Evolutionary conservation across 2,797 vertebrate species (phyloP).

Genomic region (Scyliorhinus canicula): DNA sequence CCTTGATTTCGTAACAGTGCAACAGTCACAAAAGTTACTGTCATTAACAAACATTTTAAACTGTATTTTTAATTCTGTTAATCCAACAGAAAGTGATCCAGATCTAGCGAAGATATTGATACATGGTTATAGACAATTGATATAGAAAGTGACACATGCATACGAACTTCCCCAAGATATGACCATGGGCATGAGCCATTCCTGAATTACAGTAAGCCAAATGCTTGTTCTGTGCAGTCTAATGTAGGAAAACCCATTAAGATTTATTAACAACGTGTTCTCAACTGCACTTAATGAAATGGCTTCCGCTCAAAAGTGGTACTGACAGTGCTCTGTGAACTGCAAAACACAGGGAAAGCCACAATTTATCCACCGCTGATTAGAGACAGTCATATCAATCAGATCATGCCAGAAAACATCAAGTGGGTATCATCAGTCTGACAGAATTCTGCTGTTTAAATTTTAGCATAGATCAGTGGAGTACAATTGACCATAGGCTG

Average conservation of each 20-base stretch:
- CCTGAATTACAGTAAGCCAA: neutral
- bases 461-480: neutral
- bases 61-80: neutral
- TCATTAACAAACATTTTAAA: neutral
- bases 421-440: neutral
- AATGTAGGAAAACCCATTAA: neutral
- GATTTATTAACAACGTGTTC: neutral
- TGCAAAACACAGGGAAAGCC: neutral
- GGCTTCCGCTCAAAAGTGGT: neutral
- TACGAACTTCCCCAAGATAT: neutral
- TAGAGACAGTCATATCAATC: neutral
- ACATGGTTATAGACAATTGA: neutral
- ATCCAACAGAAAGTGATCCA: neutral
- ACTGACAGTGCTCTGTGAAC: neutral
- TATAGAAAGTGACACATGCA: neutral
- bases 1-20: neutral
- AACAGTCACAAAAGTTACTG: neutral
- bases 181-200: neutral
- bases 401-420: conserved; percentile 2
- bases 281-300: neutral
- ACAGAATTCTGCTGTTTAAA: neutral
- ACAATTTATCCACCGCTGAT: neutral
- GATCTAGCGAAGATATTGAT: neutral
- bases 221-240: neutral
- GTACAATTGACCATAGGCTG: neutral